These are phyloP conservation scores for Anoplius nigerrimus DNA, from an alignment of 2,888 invertebrate species.

Conservation along the genomic window DNA sequence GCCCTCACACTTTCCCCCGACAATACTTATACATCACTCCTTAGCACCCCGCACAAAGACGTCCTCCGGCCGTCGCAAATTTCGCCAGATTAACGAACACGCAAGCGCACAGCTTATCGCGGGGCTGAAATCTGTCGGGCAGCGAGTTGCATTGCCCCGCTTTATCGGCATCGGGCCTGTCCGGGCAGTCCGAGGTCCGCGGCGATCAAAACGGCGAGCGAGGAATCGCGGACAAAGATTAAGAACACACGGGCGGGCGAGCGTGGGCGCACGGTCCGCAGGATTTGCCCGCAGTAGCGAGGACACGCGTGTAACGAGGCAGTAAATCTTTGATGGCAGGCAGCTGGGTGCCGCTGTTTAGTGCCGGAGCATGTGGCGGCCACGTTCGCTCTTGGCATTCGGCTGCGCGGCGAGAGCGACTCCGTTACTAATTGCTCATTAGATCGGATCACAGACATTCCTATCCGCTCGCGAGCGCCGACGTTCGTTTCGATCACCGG, in stretches of 20 bases:
- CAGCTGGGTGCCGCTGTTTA: constrained; percentile 40
- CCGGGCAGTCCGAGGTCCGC: no score
- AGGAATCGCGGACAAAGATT: no score
- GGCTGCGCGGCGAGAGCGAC: constrained; percentile 30
- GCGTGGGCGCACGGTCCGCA: constrained; percentile 9
- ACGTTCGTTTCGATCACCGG: constrained; percentile 33
- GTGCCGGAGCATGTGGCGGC: constrained; percentile 52
- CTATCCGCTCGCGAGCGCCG: constrained; percentile 26
- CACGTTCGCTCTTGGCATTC: constrained; percentile 48
- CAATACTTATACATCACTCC: no score
- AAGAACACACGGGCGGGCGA: not conserved
- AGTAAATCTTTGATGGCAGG: constrained; percentile 53
- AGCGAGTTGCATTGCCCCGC: no score
- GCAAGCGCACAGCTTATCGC: no score
- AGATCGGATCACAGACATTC: constrained; percentile 60
- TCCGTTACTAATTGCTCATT: constrained; percentile 66
- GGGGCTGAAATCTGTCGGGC: no score
- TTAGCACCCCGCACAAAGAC: no score
- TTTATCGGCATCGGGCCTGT: no score
- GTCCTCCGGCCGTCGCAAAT: no score
- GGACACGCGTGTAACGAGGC: constrained; percentile 20
- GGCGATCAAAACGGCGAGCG: no score
- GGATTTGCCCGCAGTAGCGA: constrained; percentile 14
- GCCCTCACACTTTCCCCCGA: no score
- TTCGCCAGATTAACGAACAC: no score